Conservation (phyloP, 2,113 vertebrate species). For the Diphyllodes magnificus region DNA sequence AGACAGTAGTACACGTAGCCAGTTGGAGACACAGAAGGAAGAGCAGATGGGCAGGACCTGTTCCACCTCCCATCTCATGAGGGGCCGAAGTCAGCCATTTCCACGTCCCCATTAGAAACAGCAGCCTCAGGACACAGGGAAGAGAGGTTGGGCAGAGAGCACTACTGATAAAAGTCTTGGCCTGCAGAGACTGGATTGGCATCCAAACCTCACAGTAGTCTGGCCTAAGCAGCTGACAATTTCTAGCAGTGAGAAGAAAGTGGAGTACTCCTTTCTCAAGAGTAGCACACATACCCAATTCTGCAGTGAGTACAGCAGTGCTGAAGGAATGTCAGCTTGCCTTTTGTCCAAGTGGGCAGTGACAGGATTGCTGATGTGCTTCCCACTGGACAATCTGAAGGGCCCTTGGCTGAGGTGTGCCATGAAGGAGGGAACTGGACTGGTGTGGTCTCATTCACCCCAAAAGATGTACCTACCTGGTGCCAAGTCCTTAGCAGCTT, state of each 20-base stretch:
- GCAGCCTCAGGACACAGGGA: background rate
- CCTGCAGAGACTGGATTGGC: background rate
- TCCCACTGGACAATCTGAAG: background rate
- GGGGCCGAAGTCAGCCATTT: background rate
- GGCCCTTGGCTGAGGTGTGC: background rate
- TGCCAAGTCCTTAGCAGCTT: background rate
- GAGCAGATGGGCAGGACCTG: background rate
- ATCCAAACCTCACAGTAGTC: background rate
- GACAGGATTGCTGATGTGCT: background rate
- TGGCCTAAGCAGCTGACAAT: background rate
- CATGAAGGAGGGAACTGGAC: background rate
- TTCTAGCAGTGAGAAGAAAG: background rate
- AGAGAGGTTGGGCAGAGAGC: background rate
- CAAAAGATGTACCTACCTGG: background rate
- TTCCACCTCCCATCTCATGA: background rate
- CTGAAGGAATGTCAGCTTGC: background rate
- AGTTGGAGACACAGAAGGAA: background rate
- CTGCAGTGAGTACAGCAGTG: background rate
- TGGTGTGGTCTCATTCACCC: accelerated
- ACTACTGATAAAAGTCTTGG: background rate
- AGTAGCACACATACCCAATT: background rate
- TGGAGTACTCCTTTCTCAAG: background rate
- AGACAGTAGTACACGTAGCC: background rate
- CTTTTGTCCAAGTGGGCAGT: background rate
- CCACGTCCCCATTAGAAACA: background rate